Evolutionary conservation across 2,888 invertebrate genomes (phyloP), one percentile per base, ranked within the genome.

Genomic region (Argyresthia goedartella): DNA sequence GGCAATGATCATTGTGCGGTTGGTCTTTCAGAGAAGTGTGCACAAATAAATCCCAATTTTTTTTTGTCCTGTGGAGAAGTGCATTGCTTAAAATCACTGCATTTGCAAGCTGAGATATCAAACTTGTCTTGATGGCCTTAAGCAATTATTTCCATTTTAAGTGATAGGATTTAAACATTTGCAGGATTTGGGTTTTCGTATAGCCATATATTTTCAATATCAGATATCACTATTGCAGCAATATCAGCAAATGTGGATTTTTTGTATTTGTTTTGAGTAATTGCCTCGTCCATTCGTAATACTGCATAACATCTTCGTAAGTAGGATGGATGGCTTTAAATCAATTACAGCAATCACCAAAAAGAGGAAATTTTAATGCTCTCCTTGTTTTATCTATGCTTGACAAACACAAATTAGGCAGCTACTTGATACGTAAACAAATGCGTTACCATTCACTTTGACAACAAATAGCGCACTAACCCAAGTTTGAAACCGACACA

Each of bases 221-320:
- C 54, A 0, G 50, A 15, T 35, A 43, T 39, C 35, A 58, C 53
- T 25, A 53, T 54, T 36, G 51, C 55, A 10, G 54, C 49, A 11
- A 56, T 53, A 15, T 56, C 52, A 4, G 15, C 15, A 53, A 55
- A 55, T 16, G 35, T 46, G 44, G 56, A 54, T 46, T 57, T 53
- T 52, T 55, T 57, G 15, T 45, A 25, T 55, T 45, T 7, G 41
- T 48, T 49, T 55, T 57, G n/a, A 54, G 41, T 42, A 35, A 15
- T 39, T 51, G 47, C 50, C 57, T 56, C 43, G 50, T 55, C 55
- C 56, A 58, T 49, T 58, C 55, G 42, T 56, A 56, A 49, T 49
- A 56, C 39, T 57, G 56, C 56, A 57, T 55, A 16, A 56, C 52
- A 53, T 57, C 54, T 57, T 59, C 57, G 41, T 57, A 59, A 44